Percentiles rank a stretch among this genome's conserved stretches.
Conservation (phyloP, 2,113 vertebrate genomes). For the Equus przewalskii region DNA sequence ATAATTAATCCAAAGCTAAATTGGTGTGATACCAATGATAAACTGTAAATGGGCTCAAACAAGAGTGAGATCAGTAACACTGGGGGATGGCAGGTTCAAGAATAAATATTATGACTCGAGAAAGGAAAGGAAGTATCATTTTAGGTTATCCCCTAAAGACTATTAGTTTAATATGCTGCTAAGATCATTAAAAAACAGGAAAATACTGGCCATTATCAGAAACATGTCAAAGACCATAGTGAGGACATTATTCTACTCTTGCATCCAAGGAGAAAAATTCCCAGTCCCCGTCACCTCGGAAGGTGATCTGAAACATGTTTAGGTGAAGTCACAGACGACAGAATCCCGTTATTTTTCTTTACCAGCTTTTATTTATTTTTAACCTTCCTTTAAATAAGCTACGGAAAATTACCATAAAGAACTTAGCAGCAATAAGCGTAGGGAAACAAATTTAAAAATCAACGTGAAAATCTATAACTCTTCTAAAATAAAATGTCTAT, state of each 20-base stretch:
- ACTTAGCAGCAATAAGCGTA: background rate
- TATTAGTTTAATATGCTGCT: background rate
- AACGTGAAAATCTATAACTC: slow-evolving; percentile 6
- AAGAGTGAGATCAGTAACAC: background rate
- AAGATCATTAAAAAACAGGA: background rate
- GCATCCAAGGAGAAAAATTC: background rate
- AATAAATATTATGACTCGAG: background rate
- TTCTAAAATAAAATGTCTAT: background rate
- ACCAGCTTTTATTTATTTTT: background rate
- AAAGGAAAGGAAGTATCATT: background rate
- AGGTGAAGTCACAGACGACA: background rate
- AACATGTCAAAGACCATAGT: background rate
- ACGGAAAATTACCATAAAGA: background rate
- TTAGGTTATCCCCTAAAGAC: background rate
- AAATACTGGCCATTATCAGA: background rate
- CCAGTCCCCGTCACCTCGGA: background rate
- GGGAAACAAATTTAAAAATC: background rate
- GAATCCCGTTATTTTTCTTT: background rate
- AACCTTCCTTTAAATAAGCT: background rate
- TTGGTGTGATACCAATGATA: background rate
- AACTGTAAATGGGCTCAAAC: background rate
- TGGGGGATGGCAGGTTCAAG: background rate
- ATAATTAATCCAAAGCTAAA: background rate
- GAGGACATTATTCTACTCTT: background rate
- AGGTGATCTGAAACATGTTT: background rate